These are phyloP conservation scores for Sphinx pinastri DNA, from an alignment of 2,888 invertebrate genomes.

Conservation along the genomic window DNA sequence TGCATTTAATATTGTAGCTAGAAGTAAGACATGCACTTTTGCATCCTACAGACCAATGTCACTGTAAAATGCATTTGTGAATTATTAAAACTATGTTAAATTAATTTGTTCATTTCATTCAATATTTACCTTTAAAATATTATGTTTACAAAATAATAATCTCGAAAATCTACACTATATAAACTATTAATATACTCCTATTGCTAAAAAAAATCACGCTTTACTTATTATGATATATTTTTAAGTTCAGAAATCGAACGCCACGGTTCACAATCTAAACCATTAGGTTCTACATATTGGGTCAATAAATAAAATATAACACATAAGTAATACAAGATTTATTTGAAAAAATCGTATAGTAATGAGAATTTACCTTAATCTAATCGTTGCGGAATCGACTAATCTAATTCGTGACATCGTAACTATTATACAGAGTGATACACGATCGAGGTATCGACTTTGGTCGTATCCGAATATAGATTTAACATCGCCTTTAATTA, in stretches of 20 bases:
- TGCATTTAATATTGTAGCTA: conserved; percentile 22
- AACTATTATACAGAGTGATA: too few relatives aligned
- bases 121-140: conserved; percentile 2
- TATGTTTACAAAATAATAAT: too few relatives aligned
- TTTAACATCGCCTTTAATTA: too few relatives aligned
- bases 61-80: conserved; percentile 8
- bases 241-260: too few relatives aligned
- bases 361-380: not conserved
- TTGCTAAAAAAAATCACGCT: too few relatives aligned
- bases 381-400: not conserved
- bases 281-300: too few relatives aligned
- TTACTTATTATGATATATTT: too few relatives aligned
- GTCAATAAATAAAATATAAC: not conserved
- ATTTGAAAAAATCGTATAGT: conserved; percentile 12
- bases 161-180: not conserved
- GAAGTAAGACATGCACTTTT: not conserved
- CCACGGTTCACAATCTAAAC: too few relatives aligned
- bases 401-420: not conserved
- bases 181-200: too few relatives aligned
- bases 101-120: not conserved
- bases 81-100: not conserved
- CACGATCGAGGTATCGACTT: too few relatives aligned
- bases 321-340: not conserved
- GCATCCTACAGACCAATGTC: not conserved
- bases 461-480: too few relatives aligned